phyloP scores from a whole-genome alignment of 2,888 invertebrate species.

The Boloria euphrosyne region DNA sequence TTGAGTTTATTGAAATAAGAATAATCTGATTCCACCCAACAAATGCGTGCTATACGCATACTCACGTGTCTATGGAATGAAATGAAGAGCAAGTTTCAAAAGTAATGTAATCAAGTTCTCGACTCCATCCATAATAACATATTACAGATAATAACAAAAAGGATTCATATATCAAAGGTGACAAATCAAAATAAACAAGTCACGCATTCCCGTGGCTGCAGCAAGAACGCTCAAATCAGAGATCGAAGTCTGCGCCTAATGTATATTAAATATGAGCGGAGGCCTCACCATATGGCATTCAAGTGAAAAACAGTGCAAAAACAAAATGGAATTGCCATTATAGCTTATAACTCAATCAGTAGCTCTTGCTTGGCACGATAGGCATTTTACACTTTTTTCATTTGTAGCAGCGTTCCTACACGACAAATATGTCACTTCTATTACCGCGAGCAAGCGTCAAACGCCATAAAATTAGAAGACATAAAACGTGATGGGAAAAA shows the following conservation, averaged over 20 bases:
- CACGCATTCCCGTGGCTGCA: constrained; percentile 61
- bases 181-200: constrained; percentile 79
- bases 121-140: constrained; percentile 60
- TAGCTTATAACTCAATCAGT: constrained; percentile 81
- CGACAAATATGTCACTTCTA: constrained; percentile 59
- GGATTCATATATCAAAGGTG: constrained; percentile 74
- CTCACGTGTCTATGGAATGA: constrained; percentile 29
- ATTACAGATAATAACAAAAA: constrained; percentile 68
- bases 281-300: constrained; percentile 60
- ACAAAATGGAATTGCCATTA: constrained; percentile 76
- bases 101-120: constrained; percentile 59
- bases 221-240: constrained; percentile 69
- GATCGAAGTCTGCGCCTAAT: constrained; percentile 67
- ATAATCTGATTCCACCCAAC: constrained; percentile 25
- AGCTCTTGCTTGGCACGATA: constrained; percentile 56
- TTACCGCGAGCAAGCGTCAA: constrained; percentile 54
- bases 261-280: constrained; percentile 75
- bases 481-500: constrained; percentile 58
- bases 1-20: constrained; percentile 25
- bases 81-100: constrained; percentile 45
- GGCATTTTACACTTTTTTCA: constrained; percentile 78
- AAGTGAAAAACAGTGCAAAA: constrained; percentile 77
- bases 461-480: constrained; percentile 56
- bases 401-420: constrained; percentile 66
- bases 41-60: constrained; percentile 17